phyloP scores from a whole-genome alignment of 2,797 vertebrate genomes.

The Sus cebifrons region DNA sequence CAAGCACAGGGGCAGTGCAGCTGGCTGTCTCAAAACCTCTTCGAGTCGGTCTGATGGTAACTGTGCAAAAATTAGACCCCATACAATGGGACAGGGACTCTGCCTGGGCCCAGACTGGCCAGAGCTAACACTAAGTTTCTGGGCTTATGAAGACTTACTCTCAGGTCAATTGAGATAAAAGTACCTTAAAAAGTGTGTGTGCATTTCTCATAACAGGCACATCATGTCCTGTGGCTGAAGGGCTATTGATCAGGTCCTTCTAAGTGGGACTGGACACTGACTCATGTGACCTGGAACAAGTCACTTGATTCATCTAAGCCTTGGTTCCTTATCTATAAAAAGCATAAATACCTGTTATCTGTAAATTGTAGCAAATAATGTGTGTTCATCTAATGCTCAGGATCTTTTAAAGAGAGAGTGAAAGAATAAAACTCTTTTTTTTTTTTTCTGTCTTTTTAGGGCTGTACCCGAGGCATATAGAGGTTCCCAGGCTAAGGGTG shows the following conservation, averaged over 20 bases:
- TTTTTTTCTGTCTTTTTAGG: too few species aligned
- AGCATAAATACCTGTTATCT: neutral
- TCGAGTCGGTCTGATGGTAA: neutral
- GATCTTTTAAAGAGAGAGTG: neutral
- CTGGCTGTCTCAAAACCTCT: neutral
- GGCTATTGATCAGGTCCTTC: neutral
- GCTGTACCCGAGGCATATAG: too few species aligned
- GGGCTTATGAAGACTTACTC: neutral
- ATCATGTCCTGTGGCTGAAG: neutral
- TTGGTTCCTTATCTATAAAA: constrained; percentile 45
- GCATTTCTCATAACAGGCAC: neutral
- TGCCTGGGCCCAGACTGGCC: fast-evolving
- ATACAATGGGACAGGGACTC: fast-evolving
- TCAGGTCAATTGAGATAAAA: neutral
- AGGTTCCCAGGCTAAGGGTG: too few species aligned
- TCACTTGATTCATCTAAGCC: neutral
- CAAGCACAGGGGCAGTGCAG: neutral
- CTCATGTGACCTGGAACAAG: neutral
- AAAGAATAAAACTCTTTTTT: neutral
- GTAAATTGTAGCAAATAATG: neutral
- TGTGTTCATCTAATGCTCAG: neutral
- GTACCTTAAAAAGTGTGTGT: neutral
- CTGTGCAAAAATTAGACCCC: neutral
- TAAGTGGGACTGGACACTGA: neutral
- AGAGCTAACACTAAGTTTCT: neutral